Conservation (phyloP, 2,113 vertebrate genomes). For the Cranoglanis bouderius region DNA sequence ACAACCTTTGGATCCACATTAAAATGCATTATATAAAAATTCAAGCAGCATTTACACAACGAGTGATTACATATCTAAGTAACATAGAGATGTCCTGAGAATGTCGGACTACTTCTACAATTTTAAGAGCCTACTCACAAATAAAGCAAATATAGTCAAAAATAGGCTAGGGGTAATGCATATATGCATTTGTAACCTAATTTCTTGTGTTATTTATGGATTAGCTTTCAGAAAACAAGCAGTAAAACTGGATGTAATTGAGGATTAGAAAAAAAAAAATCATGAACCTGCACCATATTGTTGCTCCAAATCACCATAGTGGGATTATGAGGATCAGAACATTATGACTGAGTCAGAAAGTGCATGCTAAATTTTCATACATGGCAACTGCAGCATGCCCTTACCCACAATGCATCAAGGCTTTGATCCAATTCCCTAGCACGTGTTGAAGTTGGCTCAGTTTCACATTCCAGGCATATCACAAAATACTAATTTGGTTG, state of each 20-base stretch:
- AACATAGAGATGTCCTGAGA: not conserved
- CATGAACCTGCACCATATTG: not conserved
- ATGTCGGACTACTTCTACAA: not conserved
- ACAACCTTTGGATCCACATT: not conserved
- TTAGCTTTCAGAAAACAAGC: not conserved
- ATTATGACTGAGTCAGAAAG: conserved; percentile 13
- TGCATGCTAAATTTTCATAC: not conserved
- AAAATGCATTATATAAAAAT: not conserved
- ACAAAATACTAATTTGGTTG: conserved; percentile 19
- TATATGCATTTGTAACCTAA: not conserved
- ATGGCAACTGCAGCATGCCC: not conserved
- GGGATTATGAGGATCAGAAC: conserved; percentile 24
- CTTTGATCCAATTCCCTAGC: conserved; percentile 32
- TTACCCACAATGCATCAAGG: conserved; percentile 37
- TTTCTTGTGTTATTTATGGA: not conserved
- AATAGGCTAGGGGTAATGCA: not conserved
- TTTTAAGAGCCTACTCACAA: not conserved
- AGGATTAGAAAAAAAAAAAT: conserved; percentile 10
- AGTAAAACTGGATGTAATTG: conserved; percentile 13
- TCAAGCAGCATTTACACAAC: not conserved
- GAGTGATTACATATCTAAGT: not conserved
- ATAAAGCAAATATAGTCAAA: not conserved
- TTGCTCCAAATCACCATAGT: conserved; percentile 13
- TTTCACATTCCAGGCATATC: conserved; percentile 34
- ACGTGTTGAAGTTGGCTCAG: conserved; percentile 31